Evolutionary conservation across 2,113 vertebrate species (phyloP), one percentile per base, ranked within the genome.

Genomic region (Paradisaea rubra): DNA sequence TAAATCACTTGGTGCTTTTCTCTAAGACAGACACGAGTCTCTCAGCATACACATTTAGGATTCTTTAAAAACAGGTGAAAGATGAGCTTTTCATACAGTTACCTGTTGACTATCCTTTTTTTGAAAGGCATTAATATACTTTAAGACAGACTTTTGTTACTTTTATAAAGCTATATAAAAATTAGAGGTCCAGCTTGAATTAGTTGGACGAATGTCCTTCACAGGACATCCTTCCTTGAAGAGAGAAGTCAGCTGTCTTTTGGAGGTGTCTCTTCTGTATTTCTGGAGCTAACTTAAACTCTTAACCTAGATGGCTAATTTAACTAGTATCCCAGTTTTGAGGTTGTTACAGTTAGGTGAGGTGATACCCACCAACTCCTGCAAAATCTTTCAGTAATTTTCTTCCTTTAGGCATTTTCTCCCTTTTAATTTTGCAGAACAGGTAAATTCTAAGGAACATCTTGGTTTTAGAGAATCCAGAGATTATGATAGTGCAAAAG

Each of bases 1-100:
- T 94, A 93, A 96, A 95, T 63, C 60, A 61, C 61, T 80, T 64
- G 45, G 53, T 92, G 60, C 42, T 70, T 50, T 53, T 91, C 69
- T 54, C 15, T 65, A 42, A 80, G 81, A 94, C 11, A 89, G 42
- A 76, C 24, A 72, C 21, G n/a, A 33, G 3, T 37, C 22, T 89
- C 37, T 68, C 71, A 74, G 79, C 17, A 39, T 60, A 49, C 45
- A 53, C 68, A 86, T 66, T 93, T 84, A 88, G 42, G 12, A 86
- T 42, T 39, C 54, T 39, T 54, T 45, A 50, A 95, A 77, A 89
- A 79, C 7, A 82, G 16, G 6, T 35, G 5, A 52, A 63, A 54
- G 53, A 33, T 25, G 71, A 68, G 20, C 28, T 76, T 57, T 92
- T 81, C 53, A 81, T 60, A 45, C 20, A 66, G 53, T 72, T 70